Base-by-base conservation (phyloP, 2,113 vertebrate genomes). In the Hippocampus guttulatus region DNA sequence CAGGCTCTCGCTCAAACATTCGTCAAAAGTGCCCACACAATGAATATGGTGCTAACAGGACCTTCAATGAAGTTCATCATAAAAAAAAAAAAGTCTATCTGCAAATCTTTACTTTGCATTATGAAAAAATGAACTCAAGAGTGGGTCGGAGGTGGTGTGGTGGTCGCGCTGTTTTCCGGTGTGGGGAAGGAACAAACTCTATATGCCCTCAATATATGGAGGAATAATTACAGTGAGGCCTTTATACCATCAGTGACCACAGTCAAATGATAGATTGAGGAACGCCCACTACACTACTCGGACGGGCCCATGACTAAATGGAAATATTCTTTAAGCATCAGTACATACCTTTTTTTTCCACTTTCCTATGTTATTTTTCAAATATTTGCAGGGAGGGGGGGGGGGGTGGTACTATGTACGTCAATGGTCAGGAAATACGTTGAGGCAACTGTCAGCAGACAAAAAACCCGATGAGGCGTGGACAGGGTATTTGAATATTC, bases 181-280 rank as follows among this genome's bases (percentile, higher is more conserved):
- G 71, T 71, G 64, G 61, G 70, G 64, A 66, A 76, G 79, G 85
- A 86, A 87, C 84, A 80, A 81, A 83, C 84, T 82, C 87, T 86
- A 80, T 75, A 86, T 81, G 78, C 85, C 86, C 86, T 87, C 81
- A 80, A 84, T 88, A 87, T 90, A 84, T 87, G 86, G 84, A 81
- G 82, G 84, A 90, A 88, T 85, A 85, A 88, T 89, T 90, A 87
- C 69, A 84, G 83, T 73, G 70, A 38, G 78, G 74, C 75, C 71
- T 70, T 82, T 84, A 75, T 78, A 81, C 80, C 75, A 68, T 74
- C 61, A 64, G 80, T 75, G 83, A 87, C 87, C 85, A 80, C 88
- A 88, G 77, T 84, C 81, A 87, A 89, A 88, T 88, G 87, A 90
- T 85, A 88, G 87, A 88, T 89, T 80, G 82, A 87, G 82, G 84